Conservation (phyloP, 2,113 vertebrate species). For the Bujurquina vittata region DNA sequence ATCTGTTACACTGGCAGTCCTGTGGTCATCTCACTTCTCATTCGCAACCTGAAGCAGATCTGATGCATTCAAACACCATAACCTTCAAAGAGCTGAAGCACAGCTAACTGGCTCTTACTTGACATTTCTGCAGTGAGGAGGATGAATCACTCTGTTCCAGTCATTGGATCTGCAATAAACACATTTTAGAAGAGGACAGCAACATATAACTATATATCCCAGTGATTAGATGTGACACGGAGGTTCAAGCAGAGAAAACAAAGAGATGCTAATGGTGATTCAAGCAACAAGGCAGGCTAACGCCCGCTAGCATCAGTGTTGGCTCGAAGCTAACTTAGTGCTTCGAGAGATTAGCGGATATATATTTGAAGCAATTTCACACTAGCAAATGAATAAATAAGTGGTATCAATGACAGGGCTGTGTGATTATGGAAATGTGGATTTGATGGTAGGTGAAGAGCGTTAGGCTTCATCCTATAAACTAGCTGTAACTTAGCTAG, state of each 20-base stretch:
- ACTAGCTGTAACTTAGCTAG: background rate
- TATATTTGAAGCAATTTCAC: background rate
- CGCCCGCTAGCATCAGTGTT: constrained; percentile 1
- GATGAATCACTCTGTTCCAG: constrained; percentile 48
- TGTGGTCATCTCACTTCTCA: background rate
- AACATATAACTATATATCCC: background rate
- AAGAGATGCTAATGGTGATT: constrained; percentile 26
- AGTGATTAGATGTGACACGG: background rate
- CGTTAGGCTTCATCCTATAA: background rate
- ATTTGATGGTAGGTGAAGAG: background rate
- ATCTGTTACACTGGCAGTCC: background rate
- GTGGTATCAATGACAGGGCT: background rate
- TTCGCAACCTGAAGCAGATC: accelerated
- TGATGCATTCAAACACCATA: background rate
- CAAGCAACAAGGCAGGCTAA: constrained; percentile 4
- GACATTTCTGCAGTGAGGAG: constrained; percentile 64
- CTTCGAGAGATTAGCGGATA: background rate
- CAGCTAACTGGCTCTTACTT: constrained; percentile 62
- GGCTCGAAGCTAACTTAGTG: constrained; percentile 11
- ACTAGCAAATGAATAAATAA: background rate
- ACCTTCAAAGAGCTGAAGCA: accelerated
- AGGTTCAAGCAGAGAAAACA: constrained; percentile 19
- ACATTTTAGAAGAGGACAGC: background rate
- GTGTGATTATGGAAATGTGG: background rate
- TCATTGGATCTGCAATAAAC: constrained; percentile 67